phyloP scores from a whole-genome alignment of 2,888 invertebrate genomes.

The Oscheius sp. region DNA sequence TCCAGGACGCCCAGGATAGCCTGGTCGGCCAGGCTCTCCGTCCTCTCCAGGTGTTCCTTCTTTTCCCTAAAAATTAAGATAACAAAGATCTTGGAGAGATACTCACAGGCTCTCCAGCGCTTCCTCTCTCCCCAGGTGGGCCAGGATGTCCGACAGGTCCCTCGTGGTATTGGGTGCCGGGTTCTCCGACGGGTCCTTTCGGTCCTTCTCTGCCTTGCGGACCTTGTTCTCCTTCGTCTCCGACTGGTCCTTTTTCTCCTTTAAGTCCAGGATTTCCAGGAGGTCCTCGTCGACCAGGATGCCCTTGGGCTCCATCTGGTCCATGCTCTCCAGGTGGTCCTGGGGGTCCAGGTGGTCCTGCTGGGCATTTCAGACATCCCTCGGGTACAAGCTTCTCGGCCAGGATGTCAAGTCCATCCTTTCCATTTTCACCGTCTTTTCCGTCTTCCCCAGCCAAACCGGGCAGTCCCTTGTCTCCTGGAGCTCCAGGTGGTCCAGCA shows the following conservation, averaged over 20 bases:
- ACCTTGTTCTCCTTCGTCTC: conserved; percentile 53
- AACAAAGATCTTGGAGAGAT: no score
- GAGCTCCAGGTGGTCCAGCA: conserved; percentile 61
- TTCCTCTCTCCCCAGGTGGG: conserved; percentile 50
- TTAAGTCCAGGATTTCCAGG: conserved; percentile 59
- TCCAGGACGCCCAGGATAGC: conserved; percentile 46
- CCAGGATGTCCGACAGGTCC: conserved; percentile 49
- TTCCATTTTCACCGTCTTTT: conserved; percentile 47
- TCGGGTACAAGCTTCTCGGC: conserved; percentile 44
- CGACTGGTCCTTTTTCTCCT: conserved; percentile 60
- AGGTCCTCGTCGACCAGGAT: conserved; percentile 57
- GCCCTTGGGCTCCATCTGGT: conserved; percentile 56
- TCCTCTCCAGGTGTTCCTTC: conserved; percentile 44
- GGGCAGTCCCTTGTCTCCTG: conserved; percentile 56
- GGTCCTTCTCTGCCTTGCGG: conserved; percentile 55
- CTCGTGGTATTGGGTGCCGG: conserved; percentile 47
- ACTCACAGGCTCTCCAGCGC: conserved; percentile 37
- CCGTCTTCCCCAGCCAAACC: conserved; percentile 61
- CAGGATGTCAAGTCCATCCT: conserved; percentile 40
- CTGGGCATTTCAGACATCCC: conserved; percentile 63
- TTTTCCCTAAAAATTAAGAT: conserved; percentile 33
- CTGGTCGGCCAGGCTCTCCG: conserved; percentile 44
- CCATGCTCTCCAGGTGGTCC: conserved; percentile 63
- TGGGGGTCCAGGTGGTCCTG: conserved; percentile 63
- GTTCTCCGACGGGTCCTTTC: conserved; percentile 57